Base-by-base conservation (phyloP, 1,140 invertebrate species). In the Orussus abietinus region DNA sequence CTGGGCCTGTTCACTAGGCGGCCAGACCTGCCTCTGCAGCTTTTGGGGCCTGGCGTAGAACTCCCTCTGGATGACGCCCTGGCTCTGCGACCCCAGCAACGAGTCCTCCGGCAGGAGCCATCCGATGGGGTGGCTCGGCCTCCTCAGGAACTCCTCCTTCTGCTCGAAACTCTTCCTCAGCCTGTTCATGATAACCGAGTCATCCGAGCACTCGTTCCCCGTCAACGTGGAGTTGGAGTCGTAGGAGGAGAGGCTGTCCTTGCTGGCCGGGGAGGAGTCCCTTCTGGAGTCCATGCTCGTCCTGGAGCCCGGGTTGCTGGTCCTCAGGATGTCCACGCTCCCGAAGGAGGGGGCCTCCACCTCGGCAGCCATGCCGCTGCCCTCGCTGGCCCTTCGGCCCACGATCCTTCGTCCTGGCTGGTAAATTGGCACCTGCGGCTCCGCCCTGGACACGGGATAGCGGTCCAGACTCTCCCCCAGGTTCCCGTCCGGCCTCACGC, bases 81-180 rank as follows among this genome's bases (percentile, higher is more conserved):
- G 67, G 42, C 64, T 55, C 37, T 59, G 62, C 30, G 13, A 39
- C 20, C 35, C 44, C 6, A 38, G 12, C 2, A 29, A 19, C 0
- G 42, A 15, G 2, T 59, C 56, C 0, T 63, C 63, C 0, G 51
- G 43, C 5, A 58, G 69, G 34, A 75, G 71, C 77, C 75, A 80
- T 12, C 78, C 77, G 26, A 81, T 79, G 31, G 80, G 79, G 51
- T 82, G 77, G 51, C 78, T 81, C 2, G 86, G 86, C 38, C 86
- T 75, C 51, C 81, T 79, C 19, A 92, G 71, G 62, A 92, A 92
- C 51, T 90, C 88, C 64, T 91, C 88, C 58, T 92, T 92, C 55
- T 91, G 86, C 53, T 90, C 87, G 51, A 85, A 80, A 54, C 85
- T 90, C 62, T 87, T 88, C 36, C 84, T 76, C 51, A 92, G 80